Conservation (phyloP, 1,140 invertebrate species). For the Conopomorpha cramerella region DNA sequence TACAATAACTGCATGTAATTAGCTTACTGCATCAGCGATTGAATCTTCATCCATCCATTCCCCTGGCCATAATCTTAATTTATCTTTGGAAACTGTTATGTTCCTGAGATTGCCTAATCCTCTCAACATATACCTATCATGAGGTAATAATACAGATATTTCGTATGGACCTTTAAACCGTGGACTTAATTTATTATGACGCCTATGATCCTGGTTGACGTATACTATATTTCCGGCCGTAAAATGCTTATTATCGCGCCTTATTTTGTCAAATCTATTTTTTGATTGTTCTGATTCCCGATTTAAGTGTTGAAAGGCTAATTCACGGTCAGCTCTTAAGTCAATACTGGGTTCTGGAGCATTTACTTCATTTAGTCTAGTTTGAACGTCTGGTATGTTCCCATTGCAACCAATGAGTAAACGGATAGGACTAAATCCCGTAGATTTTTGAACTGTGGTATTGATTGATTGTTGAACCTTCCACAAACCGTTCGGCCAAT, state of each 20-base stretch:
- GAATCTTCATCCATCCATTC: slow-evolving; percentile 3
- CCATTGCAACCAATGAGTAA: slow-evolving; percentile 14
- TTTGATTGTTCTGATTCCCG: slow-evolving; percentile 12
- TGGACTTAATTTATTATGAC: slow-evolving; percentile 14
- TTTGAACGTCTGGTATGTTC: slow-evolving; percentile 15
- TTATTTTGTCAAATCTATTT: slow-evolving; percentile 11
- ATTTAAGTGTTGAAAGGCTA: slow-evolving; percentile 8
- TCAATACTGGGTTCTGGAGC: slow-evolving; percentile 5
- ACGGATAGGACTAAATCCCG: slow-evolving; percentile 16
- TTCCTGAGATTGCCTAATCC: slow-evolving; percentile 11
- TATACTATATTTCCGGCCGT: slow-evolving; percentile 17
- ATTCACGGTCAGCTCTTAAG: slow-evolving; percentile 8
- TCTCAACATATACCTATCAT: slow-evolving; percentile 11
- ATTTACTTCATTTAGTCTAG: slow-evolving; percentile 10
- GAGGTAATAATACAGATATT: slow-evolving; percentile 9
- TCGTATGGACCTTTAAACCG: slow-evolving; percentile 23
- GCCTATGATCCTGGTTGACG: slow-evolving; percentile 18
- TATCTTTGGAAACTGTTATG: slow-evolving; percentile 17
- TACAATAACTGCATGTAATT: no score
- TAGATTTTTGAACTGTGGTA: slow-evolving; percentile 21
- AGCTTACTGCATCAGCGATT: no score
- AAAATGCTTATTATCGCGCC: slow-evolving; percentile 12
- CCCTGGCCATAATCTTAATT: slow-evolving; percentile 13
- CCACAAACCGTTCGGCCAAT: slow-evolving; percentile 26
- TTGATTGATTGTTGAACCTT: slow-evolving; percentile 27